phyloP scores from a whole-genome alignment of 1,140 invertebrate genomes.

The Aphaenogaster rudis region DNA sequence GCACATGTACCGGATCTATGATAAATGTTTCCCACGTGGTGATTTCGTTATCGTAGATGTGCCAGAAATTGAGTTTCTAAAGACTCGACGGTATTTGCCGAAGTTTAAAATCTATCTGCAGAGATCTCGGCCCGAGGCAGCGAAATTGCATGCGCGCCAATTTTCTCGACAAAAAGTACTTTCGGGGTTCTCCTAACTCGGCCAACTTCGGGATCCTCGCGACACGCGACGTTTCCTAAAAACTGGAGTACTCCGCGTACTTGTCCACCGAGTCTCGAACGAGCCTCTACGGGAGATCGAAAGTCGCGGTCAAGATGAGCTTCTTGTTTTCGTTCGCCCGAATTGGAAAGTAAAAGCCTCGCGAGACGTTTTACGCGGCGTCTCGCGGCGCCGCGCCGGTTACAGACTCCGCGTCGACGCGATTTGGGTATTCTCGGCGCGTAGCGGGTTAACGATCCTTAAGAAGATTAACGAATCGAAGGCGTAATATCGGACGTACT shows the following conservation, averaged over 20 bases:
- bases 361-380: background rate
- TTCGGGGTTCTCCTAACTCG: background rate
- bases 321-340: background rate
- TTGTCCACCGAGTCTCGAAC: background rate
- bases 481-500: slow-evolving; percentile 41
- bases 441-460: slow-evolving; percentile 36
- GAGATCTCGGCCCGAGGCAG: background rate
- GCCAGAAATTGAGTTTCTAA: background rate
- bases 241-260: background rate
- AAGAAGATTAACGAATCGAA: slow-evolving; percentile 60
- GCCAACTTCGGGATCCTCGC: background rate
- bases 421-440: slow-evolving; percentile 38
- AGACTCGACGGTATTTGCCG: background rate
- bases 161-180: background rate
- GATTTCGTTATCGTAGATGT: background rate
- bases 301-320: background rate
- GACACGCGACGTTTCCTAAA: background rate
- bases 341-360: slow-evolving; percentile 37
- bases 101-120: background rate
- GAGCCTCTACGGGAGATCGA: background rate
- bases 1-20: background rate
- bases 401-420: background rate
- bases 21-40: background rate
- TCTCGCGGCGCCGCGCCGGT: background rate
- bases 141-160: slow-evolving; percentile 2